Conservation (phyloP, 1,140 invertebrate genomes). For the Habropoda laboriosa region DNA sequence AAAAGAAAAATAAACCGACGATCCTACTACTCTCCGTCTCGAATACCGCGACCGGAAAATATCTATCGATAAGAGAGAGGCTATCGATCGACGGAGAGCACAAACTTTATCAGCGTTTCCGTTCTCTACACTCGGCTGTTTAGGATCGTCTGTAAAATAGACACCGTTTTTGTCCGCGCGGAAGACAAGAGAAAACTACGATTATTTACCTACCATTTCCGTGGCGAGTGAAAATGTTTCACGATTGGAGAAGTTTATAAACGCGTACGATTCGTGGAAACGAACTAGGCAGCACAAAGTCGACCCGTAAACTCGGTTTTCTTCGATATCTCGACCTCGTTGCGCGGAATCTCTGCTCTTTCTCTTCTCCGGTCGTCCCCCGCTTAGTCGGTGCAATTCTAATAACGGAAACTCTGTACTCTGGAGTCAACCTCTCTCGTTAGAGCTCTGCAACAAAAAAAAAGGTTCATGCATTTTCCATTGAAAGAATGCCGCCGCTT, state of each 20-base stretch:
- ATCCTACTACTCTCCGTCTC: not conserved
- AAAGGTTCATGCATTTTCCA: constrained; percentile 67
- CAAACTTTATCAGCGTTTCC: constrained; percentile 2
- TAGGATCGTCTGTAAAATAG: not conserved
- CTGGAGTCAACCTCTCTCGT: constrained; percentile 35
- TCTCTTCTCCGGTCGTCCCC: constrained; percentile 1
- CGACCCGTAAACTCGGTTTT: not conserved
- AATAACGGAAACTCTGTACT: constrained; percentile 47
- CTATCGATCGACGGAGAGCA: not conserved
- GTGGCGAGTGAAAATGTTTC: not conserved
- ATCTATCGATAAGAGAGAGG: not conserved
- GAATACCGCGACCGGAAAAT: not conserved
- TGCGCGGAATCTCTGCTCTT: not conserved
- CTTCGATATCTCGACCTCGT: not conserved
- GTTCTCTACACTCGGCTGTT: not conserved
- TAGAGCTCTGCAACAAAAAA: constrained; percentile 63
- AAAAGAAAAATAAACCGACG: too few relatives aligned
- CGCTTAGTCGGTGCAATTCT: constrained; percentile 5
- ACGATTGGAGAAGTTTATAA: not conserved
- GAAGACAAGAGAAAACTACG: not conserved
- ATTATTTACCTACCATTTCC: constrained; percentile 40
- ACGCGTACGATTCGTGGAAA: not conserved
- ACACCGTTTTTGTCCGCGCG: not conserved
- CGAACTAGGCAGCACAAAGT: too few relatives aligned
- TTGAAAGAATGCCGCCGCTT: constrained; percentile 35